Base-by-base conservation (phyloP, 2,888 invertebrate species). In the Eilema sororculum region DNA sequence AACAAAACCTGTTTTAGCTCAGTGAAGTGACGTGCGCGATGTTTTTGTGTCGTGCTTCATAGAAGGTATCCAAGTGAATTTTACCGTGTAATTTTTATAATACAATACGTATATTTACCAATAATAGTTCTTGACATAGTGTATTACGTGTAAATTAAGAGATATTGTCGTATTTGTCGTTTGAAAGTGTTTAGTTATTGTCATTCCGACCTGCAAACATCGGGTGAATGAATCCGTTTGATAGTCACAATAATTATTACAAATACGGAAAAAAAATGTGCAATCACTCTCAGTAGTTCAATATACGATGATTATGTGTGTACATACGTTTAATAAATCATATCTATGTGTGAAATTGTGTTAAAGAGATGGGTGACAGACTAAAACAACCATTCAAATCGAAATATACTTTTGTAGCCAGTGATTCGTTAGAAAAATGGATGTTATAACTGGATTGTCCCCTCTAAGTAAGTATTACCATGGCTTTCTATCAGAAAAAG, bases 311-410 rank as follows among this genome's bases (percentile, higher is more conserved):
- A 76, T 66, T 72, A 86, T 87, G 86, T 79, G 80, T 80, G 64
- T 68, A 74, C 71, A 72, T 52, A 80, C 71, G 73, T 68, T 76
- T 77, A 57, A 66, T 71, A 70, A 75, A 77, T 77, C 74, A 76
- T 67, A 75, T 78, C 80, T 80, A 83, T 81, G 83, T 72, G 82
- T 68, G 74, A 79, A 83, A 87, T 87, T 89, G 91, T 90, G 87
- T 85, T 74, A 86, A 86, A 93, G 94, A 92, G 90, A 95, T 95
- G 95, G 95, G 92, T 92, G 94, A 93, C 90, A 92, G 89, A 78
- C 88, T 93, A 69, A 93, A 92, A 86, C 91, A 92, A 85, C 94
- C 93, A 89, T 92, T 89, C 73, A 94, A 90, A 92, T 92, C 92
- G 90, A 94, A 93, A 93, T 88, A 80, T 88, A 90, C 92, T 84